These are phyloP conservation scores for Eulithis prunata DNA, from an alignment of 2,888 invertebrate genomes.

Conservation along the genomic window DNA sequence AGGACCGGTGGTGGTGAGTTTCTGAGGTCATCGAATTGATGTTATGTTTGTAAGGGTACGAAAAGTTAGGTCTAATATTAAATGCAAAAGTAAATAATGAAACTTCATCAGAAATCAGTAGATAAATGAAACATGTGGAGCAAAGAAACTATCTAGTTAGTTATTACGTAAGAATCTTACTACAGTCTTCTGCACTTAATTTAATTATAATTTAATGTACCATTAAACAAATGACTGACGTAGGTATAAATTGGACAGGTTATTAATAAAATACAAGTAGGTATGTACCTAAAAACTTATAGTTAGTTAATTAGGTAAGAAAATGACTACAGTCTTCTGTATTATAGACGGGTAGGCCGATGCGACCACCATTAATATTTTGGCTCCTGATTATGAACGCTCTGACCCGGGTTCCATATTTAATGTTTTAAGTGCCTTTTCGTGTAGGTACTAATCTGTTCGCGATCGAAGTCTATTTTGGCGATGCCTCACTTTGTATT, in stretches of 20 bases:
- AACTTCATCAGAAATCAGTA: too few relatives aligned
- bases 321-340: not conserved
- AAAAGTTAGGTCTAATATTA: too few relatives aligned
- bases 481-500: constrained; percentile 7
- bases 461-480: constrained; percentile 20
- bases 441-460: constrained; percentile 56
- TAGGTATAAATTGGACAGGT: too few relatives aligned
- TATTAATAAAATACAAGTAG: too few relatives aligned
- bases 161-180: too few relatives aligned
- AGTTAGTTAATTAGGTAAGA: not conserved
- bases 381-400: constrained; percentile 54
- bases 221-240: too few relatives aligned
- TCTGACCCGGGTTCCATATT: constrained; percentile 65
- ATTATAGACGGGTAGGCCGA: not conserved
- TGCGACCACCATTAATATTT: constrained; percentile 55
- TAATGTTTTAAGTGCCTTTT: constrained; percentile 76
- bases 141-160: too few relatives aligned
- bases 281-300: too few relatives aligned
- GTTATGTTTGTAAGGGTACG: not conserved
- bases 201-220: too few relatives aligned
- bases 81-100: too few relatives aligned
- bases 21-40: not conserved
- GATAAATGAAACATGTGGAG: too few relatives aligned
- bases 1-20: constrained; percentile 1
- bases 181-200: too few relatives aligned